These are phyloP conservation scores for Onychomys leucogaster DNA, from an alignment of 2,797 vertebrate genomes.

Conservation along the genomic window DNA sequence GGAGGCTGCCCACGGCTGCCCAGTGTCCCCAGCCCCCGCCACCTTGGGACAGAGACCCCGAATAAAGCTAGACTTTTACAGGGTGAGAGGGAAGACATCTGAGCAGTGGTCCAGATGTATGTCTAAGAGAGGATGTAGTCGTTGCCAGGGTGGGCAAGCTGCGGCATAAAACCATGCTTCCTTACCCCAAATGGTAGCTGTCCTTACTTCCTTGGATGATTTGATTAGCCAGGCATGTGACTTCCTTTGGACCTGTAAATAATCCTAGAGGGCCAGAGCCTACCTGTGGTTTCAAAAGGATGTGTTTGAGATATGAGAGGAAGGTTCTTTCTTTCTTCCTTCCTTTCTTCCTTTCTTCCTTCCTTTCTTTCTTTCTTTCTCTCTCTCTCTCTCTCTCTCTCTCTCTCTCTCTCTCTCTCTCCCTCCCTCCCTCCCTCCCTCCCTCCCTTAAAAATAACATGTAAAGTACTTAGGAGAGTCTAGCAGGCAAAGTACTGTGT, in stretches of 20 bases:
- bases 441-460: background rate
- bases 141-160: background rate
- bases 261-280: background rate
- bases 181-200: background rate
- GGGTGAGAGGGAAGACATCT: background rate
- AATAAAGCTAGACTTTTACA: background rate
- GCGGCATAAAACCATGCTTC: background rate
- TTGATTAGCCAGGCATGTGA: slow-evolving; percentile 6
- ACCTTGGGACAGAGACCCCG: background rate
- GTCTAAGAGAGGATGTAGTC: background rate
- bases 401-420: too few relatives aligned
- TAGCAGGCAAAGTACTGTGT: background rate
- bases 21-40: background rate
- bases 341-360: background rate
- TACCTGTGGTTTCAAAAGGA: slow-evolving; percentile 30
- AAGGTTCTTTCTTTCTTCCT: background rate
- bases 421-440: background rate
- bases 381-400: background rate
- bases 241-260: background rate
- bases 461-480: slow-evolving; percentile 24
- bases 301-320: background rate
- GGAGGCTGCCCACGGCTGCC: background rate
- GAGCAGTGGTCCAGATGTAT: background rate
- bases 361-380: background rate
- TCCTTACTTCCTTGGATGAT: background rate